Evolutionary conservation across 1,140 invertebrate genomes (phyloP).

Genomic region (Drosophila sp.): DNA sequence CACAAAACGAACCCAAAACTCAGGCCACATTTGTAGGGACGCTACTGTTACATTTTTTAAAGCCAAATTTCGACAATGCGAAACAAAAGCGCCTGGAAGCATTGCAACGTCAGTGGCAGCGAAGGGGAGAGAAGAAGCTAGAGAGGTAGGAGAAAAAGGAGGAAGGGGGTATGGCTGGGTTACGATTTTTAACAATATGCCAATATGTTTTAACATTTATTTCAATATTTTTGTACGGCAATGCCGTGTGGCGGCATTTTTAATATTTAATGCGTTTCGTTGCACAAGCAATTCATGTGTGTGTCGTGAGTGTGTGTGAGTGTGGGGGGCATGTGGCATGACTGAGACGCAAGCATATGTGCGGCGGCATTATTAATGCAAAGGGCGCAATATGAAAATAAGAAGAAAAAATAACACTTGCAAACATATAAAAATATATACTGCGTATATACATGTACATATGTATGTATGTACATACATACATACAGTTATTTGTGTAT

Average conservation of each 20-base stretch:
- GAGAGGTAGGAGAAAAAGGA: background rate
- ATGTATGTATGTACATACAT: background rate
- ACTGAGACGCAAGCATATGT: slow-evolving; percentile 59
- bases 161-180: background rate
- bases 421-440: background rate
- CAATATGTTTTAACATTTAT: slow-evolving; percentile 84
- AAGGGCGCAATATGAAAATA: slow-evolving; percentile 56
- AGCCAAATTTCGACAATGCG: slow-evolving; percentile 56
- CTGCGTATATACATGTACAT: no score
- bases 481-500: background rate
- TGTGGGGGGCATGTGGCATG: slow-evolving; percentile 13
- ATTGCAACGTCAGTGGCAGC: slow-evolving; percentile 1
- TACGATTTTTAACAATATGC: slow-evolving; percentile 74
- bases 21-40: slow-evolving; percentile 11
- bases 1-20: background rate
- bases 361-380: slow-evolving; percentile 79
- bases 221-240: slow-evolving; percentile 74
- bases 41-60: slow-evolving; percentile 72
- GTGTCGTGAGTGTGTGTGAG: no score
- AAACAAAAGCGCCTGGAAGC: slow-evolving; percentile 52
- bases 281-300: slow-evolving; percentile 46
- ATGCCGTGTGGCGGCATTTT: slow-evolving; percentile 77
- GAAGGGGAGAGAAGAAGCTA: background rate
- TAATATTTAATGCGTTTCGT: slow-evolving; percentile 76
- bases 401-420: slow-evolving; percentile 21